Evolutionary conservation across 1,140 invertebrate species (phyloP), one percentile per base, ranked within the genome.

Genomic region (Cataglyphis hispanica): DNA sequence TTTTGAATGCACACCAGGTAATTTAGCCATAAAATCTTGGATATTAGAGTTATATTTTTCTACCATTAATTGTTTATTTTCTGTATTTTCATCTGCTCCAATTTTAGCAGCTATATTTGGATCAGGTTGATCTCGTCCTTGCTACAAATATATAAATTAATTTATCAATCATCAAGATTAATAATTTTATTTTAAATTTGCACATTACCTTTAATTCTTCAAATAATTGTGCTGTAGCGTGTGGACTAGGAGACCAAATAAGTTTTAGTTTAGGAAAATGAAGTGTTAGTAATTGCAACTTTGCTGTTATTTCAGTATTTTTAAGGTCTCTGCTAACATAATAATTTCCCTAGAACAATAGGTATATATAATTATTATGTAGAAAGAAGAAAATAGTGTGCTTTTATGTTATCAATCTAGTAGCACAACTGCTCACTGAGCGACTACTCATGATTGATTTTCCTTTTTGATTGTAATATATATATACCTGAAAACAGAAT

Each of bases 231-330:
- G 99, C 98, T 22, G 98, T 98, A 25, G 98, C 98, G 94, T 98
- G 98, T 0, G 99, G 98, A 94, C 97, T 98, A 5, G 98, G 98
- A 46, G 98, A 99, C 99, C 99, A 99, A 16, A 99, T 97, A 8
- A 99, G 95, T 87, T 98, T 97, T 37, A 99, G 95, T 90, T 97
- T 97, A 7, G 99, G 98, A 95, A 99, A 99, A 94, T 99, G 98
- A 86, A 99, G 95, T 0, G 99, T 99, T 0, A 99, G 95, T n/a
- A 99, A 95, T 88, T 99, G 97, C 25, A 99, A 93, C 94, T 98
- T 98, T 84, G 98, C 96, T 87, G 97, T 97, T 34, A 98, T 96
- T 88, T 98, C 97, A 50, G 97, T 97, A 84, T 97, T 97, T 6
- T 96, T 97, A 66, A 97, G 95, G 92, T 98, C 98, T 86, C 95